Base-by-base conservation (phyloP, 2,797 vertebrate genomes). In the Tapera naevia region DNA sequence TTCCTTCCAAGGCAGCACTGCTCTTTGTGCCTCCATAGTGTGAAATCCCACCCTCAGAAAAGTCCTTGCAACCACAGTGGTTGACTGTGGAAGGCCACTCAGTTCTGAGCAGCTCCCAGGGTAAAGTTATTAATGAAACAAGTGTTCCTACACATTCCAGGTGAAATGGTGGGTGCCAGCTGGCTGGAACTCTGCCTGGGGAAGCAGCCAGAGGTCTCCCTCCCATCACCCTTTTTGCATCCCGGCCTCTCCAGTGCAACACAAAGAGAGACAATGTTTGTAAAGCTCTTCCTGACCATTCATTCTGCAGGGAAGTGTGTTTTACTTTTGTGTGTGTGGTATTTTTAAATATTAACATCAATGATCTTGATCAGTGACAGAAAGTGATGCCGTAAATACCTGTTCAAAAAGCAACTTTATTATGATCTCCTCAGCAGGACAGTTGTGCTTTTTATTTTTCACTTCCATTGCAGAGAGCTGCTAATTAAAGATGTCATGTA, bases 401-500 rank as follows among this genome's bases (percentile, higher is more conserved):
- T 93, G 93, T 37, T 89, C 60, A 76, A 94, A 95, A 88, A 74
- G 24, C 60, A 91, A 60, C 57, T 64, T 66, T 46, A 64, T 84
- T 92, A 67, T 86, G 67, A 73, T 90, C 87, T 74, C 37, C 83
- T 83, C 58, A 91, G 62, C 78, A 90, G 91, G 72, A 82, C 79
- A 51, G 79, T 85, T 91, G 54, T 53, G 69, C 25, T 88, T 88
- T 93, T 69, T 85, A 83, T 91, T 75, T 93, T 89, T 94, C 73
- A 12, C 75, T 87, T 85, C 60, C 67, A 94, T 88, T 75, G 70
- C 88, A 72, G 80, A 66, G 62, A 80, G 91, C 86, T 97, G 66
- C 94, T 95, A 95, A 97, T 94, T 96, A 96, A 93, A 95, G 94
- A 93, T 96, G 93, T 95, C 80, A 56, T 95, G 93, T 85, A 94